Conservation (phyloP, 2,113 vertebrate genomes). For the Myxocyprinus asiaticus region DNA sequence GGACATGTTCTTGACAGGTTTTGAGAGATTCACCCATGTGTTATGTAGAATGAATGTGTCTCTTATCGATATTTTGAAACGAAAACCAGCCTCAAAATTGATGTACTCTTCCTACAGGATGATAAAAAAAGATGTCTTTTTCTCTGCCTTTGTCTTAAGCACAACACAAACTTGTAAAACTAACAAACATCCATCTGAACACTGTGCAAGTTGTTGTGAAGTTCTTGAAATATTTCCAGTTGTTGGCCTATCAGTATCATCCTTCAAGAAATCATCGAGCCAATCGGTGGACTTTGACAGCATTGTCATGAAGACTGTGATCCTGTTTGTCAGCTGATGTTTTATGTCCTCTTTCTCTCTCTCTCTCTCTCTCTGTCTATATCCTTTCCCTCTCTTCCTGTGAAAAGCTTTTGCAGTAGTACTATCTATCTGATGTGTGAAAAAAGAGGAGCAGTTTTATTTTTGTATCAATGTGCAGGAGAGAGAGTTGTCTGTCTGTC, state of each 20-base stretch:
- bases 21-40: background rate
- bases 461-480: conserved; percentile 86
- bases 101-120: conserved; percentile 42
- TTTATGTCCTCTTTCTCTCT: conserved; percentile 13
- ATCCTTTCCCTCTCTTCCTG: background rate
- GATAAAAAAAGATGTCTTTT: conserved; percentile 30
- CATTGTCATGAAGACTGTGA: conserved; percentile 27
- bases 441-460: conserved; percentile 62
- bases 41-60: conserved; percentile 22
- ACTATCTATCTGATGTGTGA: conserved; percentile 33
- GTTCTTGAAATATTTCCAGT: conserved; percentile 2
- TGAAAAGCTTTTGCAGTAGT: conserved; percentile 40
- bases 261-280: conserved; percentile 14
- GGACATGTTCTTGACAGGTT: background rate
- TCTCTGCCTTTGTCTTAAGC: conserved; percentile 47
- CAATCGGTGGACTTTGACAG: conserved; percentile 19
- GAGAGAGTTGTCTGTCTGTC: conserved; percentile 60
- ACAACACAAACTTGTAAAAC: conserved; percentile 44
- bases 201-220: conserved; percentile 39
- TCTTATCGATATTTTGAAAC: conserved; percentile 43
- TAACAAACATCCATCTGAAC: conserved; percentile 25
- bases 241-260: background rate
- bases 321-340: conserved; percentile 31
- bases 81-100: conserved; percentile 57
- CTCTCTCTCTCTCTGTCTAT: background rate